Conservation (phyloP, 2,888 invertebrate genomes). For the Melipona bicolor region DNA sequence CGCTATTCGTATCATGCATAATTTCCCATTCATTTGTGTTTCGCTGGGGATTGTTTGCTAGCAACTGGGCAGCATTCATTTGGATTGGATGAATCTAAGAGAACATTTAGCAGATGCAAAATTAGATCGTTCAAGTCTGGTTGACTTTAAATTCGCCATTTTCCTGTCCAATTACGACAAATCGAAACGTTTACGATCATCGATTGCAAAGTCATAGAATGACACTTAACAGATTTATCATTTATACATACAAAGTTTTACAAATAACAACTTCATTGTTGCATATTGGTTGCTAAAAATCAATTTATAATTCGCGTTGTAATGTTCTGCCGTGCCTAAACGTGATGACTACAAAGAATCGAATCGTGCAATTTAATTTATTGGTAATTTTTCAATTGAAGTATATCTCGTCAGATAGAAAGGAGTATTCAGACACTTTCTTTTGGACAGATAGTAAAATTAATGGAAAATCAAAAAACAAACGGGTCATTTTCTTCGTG, state of each 20-base stretch:
- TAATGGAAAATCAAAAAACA: background rate
- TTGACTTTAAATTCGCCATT: background rate
- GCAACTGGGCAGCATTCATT: background rate
- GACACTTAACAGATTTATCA: too few relatives aligned
- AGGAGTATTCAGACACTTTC: too few relatives aligned
- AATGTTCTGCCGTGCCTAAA: background rate
- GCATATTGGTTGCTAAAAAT: background rate
- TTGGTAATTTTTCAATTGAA: background rate
- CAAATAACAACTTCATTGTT: background rate
- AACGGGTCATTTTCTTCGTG: background rate
- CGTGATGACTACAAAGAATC: background rate
- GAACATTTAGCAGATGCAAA: conserved; percentile 10
- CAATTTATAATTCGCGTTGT: background rate
- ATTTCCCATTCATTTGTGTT: conserved; percentile 60
- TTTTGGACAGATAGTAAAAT: too few relatives aligned
- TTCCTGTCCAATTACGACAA: background rate
- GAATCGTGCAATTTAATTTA: background rate
- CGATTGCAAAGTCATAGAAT: background rate
- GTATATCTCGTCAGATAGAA: too few relatives aligned
- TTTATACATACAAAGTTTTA: background rate
- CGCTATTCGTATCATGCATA: conserved; percentile 61
- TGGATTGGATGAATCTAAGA: background rate
- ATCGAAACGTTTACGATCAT: background rate
- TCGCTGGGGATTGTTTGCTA: conserved; percentile 27
- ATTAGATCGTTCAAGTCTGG: background rate